phyloP scores from a whole-genome alignment of 92 coral and sea anemone genomes.

The Montipora capitata region DNA sequence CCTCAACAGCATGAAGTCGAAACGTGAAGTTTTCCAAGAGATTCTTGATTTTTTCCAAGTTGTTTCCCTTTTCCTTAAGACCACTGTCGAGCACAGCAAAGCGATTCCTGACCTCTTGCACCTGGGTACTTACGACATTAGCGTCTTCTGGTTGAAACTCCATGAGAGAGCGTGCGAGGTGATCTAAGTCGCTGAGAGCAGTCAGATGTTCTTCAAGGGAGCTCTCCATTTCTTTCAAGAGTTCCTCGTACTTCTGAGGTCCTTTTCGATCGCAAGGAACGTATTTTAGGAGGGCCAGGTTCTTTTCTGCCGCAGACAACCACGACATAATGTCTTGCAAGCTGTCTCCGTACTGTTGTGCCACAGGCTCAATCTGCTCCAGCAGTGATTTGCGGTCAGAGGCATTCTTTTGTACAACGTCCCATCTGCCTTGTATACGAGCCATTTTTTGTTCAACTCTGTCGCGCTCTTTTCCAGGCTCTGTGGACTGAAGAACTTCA shows the following conservation, averaged over 20 bases:
- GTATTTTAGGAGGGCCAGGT: slow-evolving; percentile 74
- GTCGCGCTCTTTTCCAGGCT: slow-evolving; percentile 91
- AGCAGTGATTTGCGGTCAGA: slow-evolving; percentile 83
- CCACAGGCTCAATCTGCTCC: slow-evolving; percentile 90
- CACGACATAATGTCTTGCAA: slow-evolving; percentile 85
- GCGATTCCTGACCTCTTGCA: slow-evolving; percentile 82
- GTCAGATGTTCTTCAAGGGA: slow-evolving; percentile 70
- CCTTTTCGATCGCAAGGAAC: slow-evolving; percentile 89
- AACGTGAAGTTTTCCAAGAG: slow-evolving; percentile 83
- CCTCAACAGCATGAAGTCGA: slow-evolving; percentile 80
- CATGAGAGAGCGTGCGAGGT: slow-evolving; percentile 76
- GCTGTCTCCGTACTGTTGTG: slow-evolving; percentile 80
- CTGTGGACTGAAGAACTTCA: slow-evolving; percentile 75
- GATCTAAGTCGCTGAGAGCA: slow-evolving; percentile 72
- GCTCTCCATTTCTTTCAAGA: slow-evolving; percentile 78
- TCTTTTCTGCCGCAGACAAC: slow-evolving; percentile 86
- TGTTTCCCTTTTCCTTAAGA: slow-evolving; percentile 81
- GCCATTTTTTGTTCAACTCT: slow-evolving; percentile 84
- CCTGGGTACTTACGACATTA: slow-evolving; percentile 73
- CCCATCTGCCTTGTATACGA: slow-evolving; percentile 86
- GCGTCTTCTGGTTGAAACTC: slow-evolving; percentile 85
- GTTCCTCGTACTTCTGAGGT: slow-evolving; percentile 78
- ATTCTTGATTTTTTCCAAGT: slow-evolving; percentile 85
- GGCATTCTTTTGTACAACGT: slow-evolving; percentile 75
- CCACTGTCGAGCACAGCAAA: slow-evolving; percentile 75